Base-by-base conservation (phyloP, 2,113 vertebrate species). In the Passer montanus region DNA sequence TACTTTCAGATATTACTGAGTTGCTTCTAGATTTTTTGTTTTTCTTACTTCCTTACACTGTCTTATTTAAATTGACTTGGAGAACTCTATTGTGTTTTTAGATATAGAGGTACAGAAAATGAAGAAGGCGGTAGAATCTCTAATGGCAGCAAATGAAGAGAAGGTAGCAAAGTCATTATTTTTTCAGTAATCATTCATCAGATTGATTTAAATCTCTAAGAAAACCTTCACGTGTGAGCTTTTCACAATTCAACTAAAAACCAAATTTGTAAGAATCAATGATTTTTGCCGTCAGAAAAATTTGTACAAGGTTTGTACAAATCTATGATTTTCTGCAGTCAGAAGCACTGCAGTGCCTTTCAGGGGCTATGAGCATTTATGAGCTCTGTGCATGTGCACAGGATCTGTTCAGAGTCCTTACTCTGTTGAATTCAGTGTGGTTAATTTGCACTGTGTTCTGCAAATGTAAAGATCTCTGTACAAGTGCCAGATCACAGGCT, bases 91-190 rank as follows among this genome's bases (percentile, higher is more conserved):
- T 93, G 50, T 95, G 28, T 95, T 97, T 98, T 69, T 97, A 99
- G 99, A 99, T 97, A 97, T 99, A 94, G 99, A 99, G 97, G 99
- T 99, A 63, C 99, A 99, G 97, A 99, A 99, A 95, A 99, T 99
- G 99, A 99, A 99, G 97, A 99, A 98, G 91, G 99, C 99, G 2
- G 97, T 99, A 72, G 99, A 99, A 79, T 99, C 99, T 9, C 95
- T 99, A 87, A 99, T 99, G 99, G 99, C 98, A 80, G 99, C 99
- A 87, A 99, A 99, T 97, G 98, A 98, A 95, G 98, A 98, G 89
- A 98, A 98, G 98, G 98, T 98, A 97, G 47, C 22, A 26, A 63
- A 47, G 53, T 84, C 37, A 31, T 75, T 72, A 18, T 84, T 87
- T 86, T 67, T 84, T 74, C 50, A 39, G 33, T 79, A 80, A 74